A percentile compares a stretch with the other conserved stretches of the same genome.
Evolutionary conservation across 2,113 vertebrate genomes (phyloP).

Genomic region (Trinectes maculatus): DNA sequence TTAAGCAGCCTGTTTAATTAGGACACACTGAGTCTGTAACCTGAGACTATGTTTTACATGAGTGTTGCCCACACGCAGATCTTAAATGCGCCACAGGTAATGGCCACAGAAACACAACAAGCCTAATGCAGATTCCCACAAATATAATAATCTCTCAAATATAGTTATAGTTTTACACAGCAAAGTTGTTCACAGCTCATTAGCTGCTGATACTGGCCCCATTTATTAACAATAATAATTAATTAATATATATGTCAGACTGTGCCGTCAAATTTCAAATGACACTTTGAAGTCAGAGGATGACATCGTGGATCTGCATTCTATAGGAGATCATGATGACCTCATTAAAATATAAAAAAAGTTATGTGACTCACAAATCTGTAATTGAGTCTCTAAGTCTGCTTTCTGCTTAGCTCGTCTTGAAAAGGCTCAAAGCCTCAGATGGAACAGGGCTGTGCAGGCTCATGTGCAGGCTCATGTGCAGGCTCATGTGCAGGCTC

Average conservation of each 20-base stretch:
- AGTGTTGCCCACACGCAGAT: no score
- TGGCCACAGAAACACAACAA: no score
- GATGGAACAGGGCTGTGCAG: no score
- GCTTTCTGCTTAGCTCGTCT: constrained; percentile 25
- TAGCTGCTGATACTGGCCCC: not conserved
- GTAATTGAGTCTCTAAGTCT: not conserved
- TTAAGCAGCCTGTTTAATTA: not conserved
- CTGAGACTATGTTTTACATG: no score
- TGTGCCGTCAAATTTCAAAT: not conserved
- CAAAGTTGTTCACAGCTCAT: not conserved
- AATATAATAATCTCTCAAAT: no score
- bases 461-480: constrained; percentile 16
- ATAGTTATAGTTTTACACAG: not conserved
- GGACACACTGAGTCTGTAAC: no score
- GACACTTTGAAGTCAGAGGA: not conserved
- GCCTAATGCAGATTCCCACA: no score
- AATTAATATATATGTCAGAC: not conserved
- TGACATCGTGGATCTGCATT: no score
- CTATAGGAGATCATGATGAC: no score
- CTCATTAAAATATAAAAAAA: no score
- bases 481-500: constrained; percentile 13
- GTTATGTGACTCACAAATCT: constrained; percentile 11
- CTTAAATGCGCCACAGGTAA: no score
- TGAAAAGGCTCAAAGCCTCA: constrained; percentile 35
- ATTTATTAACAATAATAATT: no score